Base-by-base conservation (phyloP, 2,888 invertebrate genomes). In the Cyaniris semiargus region DNA sequence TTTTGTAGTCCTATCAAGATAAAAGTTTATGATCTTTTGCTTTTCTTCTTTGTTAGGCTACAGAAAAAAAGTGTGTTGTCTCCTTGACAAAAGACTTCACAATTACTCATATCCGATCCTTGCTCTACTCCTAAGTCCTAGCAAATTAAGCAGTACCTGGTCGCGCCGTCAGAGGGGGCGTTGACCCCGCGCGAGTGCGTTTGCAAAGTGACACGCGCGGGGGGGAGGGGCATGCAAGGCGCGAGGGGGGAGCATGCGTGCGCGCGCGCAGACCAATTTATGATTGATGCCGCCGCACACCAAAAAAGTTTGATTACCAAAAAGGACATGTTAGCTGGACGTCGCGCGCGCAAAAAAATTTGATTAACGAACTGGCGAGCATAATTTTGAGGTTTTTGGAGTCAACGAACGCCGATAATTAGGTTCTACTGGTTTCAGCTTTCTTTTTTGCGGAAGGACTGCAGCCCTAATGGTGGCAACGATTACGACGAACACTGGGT, bases 161-260 rank as follows among this genome's bases (percentile, higher is more conserved):
- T n/a, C 60, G 60, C 27, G 86, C 83, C 82, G 80, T 77, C 71
- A 87, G 44, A 0, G 88, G 88, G 89, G 85, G 88, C 90, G 89
- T 88, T 90, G 91, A 91, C 91, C 91, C 86, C 90, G 87, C 84
- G 85, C 90, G 92, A 92, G 90, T 92, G 92, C 92, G 91, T 92
- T 92, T 92, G 92, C 92, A 89, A 91, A 91, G 92, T 91, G 92
- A 92, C 91, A 92, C 89, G 27, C 15, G 66, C 66, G 18, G 15
- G 60, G 60, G 60, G 60, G 18, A 18, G 15, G 21, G 66, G 79
- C 81, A 79, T 83, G 82, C 90, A 89, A 88, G 88, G 8, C 15
- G 58, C 15, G 58, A 15, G 21, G n/a, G n/a, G 56, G 56, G 58
- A 44, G 74, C 79, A 79, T 78, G 79, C 81, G 79, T 83, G 82